Evolutionary conservation across 2,113 vertebrate species (phyloP).

Genomic region (Probosciger aterrimus): DNA sequence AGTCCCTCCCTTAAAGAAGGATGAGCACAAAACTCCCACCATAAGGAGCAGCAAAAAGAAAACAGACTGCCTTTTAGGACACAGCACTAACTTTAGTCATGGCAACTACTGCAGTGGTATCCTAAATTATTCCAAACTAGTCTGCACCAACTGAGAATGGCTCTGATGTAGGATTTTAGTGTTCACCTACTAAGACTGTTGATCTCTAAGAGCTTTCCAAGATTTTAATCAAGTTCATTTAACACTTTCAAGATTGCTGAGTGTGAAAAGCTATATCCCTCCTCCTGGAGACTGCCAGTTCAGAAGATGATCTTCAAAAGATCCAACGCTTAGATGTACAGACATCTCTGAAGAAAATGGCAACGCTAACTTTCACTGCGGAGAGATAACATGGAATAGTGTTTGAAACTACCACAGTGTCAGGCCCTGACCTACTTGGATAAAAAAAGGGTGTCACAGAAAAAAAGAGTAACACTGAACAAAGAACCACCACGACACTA

Average conservation of each 20-base stretch:
- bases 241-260: neutral
- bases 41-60: neutral
- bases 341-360: neutral
- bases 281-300: neutral
- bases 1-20: neutral
- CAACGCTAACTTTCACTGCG: neutral
- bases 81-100: neutral
- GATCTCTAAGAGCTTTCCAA: neutral
- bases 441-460: neutral
- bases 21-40: neutral
- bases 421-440: neutral
- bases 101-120: neutral
- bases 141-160: neutral
- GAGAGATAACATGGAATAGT: neutral
- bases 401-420: neutral
- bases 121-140: neutral
- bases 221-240: neutral
- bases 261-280: neutral
- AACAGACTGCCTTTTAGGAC: neutral
- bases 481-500: neutral
- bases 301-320: neutral
- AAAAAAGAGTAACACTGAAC: neutral
- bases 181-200: neutral
- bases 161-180: neutral
- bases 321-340: neutral